Conservation (phyloP, 2,888 invertebrate genomes). For the Lordiphosa fenestrarum region DNA sequence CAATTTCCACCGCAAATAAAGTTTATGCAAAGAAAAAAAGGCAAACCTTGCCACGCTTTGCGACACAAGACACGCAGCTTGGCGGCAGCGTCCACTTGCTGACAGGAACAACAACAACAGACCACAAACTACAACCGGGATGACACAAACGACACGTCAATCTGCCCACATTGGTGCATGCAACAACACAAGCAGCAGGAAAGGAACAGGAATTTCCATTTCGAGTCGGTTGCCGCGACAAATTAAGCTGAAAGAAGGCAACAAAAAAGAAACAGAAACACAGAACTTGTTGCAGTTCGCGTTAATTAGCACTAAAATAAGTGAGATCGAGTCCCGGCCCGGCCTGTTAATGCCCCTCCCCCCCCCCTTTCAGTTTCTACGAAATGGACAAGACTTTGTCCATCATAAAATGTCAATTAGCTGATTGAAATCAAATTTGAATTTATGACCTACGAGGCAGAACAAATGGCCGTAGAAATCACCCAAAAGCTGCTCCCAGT, state of each 20-base stretch:
- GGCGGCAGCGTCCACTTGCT: conserved; percentile 41
- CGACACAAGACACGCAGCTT: conserved; percentile 32
- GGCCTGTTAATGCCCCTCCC: conserved; percentile 29
- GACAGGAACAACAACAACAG: conserved; percentile 36
- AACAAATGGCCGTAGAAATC: conserved; percentile 54
- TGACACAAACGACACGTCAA: conserved; percentile 73
- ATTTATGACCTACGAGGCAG: conserved; percentile 50
- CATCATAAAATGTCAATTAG: conserved; percentile 72
- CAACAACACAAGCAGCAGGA: conserved; percentile 22
- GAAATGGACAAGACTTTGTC: conserved; percentile 46
- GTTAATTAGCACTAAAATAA: conserved; percentile 67
- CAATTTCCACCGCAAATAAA: conserved; percentile 43
- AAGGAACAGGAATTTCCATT: conserved; percentile 63
- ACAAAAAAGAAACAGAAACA: no score
- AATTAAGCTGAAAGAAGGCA: conserved; percentile 64
- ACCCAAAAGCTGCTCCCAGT: conserved; percentile 36
- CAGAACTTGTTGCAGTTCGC: conserved; percentile 62
- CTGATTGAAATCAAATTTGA: conserved; percentile 64
- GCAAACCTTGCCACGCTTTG: conserved; percentile 44
- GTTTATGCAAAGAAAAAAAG: conserved; percentile 52
- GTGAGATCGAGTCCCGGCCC: conserved; percentile 26
- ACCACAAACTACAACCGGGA: conserved; percentile 29
- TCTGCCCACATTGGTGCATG: conserved; percentile 65
- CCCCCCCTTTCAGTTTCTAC: conserved; percentile 59
- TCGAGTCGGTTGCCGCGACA: conserved; percentile 60